Evolutionary conservation across 1,140 invertebrate species (phyloP).

Genomic region (Saccostrea glomerata): DNA sequence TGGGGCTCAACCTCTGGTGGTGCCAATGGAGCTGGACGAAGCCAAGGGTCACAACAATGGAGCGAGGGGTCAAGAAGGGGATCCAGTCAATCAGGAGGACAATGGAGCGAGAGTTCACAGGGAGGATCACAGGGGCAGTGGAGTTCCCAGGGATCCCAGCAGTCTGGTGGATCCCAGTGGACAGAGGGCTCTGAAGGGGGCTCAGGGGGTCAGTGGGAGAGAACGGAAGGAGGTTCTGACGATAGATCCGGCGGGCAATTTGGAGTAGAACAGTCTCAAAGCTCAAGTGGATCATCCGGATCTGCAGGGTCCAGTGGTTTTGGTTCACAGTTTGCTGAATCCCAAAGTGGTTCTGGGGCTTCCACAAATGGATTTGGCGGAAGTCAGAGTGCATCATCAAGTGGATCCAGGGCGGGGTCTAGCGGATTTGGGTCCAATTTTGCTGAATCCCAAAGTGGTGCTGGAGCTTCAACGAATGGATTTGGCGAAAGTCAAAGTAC

Average conservation of each 20-base stretch:
- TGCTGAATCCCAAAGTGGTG: background rate
- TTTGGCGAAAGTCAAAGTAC: background rate
- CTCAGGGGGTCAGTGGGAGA: background rate
- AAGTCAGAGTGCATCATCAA: background rate
- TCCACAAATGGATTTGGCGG: background rate
- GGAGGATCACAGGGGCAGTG: background rate
- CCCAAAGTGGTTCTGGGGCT: background rate
- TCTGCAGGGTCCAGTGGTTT: background rate
- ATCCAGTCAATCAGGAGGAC: background rate
- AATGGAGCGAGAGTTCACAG: background rate
- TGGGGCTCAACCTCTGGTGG: conserved; percentile 12
- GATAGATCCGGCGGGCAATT: background rate
- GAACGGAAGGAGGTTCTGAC: background rate
- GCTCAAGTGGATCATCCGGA: background rate
- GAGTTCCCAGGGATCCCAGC: background rate
- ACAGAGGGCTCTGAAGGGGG: background rate
- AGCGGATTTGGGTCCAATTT: conserved; percentile 17
- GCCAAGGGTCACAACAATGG: background rate
- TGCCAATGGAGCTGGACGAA: background rate
- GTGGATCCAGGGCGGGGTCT: background rate
- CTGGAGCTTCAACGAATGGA: background rate
- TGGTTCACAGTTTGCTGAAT: background rate
- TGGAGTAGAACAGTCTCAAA: background rate
- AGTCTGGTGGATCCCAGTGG: background rate
- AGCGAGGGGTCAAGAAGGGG: background rate